Percentiles rank a stretch among this genome's conserved stretches.
These are phyloP conservation scores for Zaprionus vittiger DNA, from an alignment of 1,140 invertebrate species.

Conservation along the genomic window DNA sequence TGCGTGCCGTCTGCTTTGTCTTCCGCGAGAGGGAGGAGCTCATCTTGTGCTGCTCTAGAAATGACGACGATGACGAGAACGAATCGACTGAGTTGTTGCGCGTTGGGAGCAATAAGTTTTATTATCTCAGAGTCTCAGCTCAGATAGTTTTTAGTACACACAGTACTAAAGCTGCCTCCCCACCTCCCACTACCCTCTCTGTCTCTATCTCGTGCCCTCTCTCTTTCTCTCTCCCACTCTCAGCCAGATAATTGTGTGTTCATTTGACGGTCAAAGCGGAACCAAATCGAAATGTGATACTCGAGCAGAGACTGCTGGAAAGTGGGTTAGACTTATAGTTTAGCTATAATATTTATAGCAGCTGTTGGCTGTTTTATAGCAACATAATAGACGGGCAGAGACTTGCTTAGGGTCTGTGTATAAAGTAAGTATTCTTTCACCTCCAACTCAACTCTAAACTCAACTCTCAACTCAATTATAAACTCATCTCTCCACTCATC, in stretches of 20 bases:
- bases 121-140: constrained; percentile 9
- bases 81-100: background rate
- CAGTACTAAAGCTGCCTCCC: background rate
- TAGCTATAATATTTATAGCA: background rate
- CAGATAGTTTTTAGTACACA: background rate
- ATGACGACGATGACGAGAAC: background rate
- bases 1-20: constrained; percentile 59
- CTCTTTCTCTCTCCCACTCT: background rate
- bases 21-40: background rate
- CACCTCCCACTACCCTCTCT: background rate
- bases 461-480: too few species aligned
- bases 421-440: too few species aligned
- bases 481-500: too few species aligned
- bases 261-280: constrained; percentile 9
- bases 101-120: constrained; percentile 4
- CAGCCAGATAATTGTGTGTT: constrained; percentile 11
- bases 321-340: background rate
- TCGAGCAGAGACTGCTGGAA: background rate
- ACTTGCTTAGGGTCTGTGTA: too few species aligned
- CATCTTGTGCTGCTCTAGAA: constrained; percentile 1
- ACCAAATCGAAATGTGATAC: background rate
- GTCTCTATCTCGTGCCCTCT: background rate
- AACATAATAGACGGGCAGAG: too few species aligned
- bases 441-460: too few species aligned
- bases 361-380: background rate